Percentiles rank a stretch among this genome's conserved stretches.
Conservation (phyloP, 2,888 invertebrate genomes). For the Spialia ferax region DNA sequence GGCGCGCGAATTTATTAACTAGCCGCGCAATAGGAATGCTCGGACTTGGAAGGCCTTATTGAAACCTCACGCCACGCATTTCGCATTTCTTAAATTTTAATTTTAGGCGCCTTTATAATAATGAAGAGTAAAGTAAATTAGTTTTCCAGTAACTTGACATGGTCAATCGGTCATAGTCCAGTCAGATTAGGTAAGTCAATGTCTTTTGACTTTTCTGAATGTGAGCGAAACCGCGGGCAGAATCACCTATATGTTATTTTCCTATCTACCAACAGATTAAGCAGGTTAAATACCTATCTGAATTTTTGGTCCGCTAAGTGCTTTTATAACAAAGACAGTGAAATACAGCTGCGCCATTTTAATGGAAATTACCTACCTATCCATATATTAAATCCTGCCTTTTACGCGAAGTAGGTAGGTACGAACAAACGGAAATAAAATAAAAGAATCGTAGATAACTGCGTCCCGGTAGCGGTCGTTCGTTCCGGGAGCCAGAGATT, state of each 20-base stretch:
- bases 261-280: no score
- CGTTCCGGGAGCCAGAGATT: constrained; percentile 55
- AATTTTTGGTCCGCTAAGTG: background rate
- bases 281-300: background rate
- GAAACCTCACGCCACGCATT: background rate
- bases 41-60: constrained; percentile 24
- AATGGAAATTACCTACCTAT: constrained; percentile 10
- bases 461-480: constrained; percentile 51
- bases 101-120: no score
- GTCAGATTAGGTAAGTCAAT: no score
- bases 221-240: no score
- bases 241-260: no score
- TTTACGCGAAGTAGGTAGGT: constrained; percentile 27
- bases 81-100: no score
- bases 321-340: background rate
- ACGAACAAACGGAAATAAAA: constrained; percentile 44
- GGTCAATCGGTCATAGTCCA: no score
- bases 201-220: no score
- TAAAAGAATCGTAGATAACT: constrained; percentile 49
- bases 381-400: constrained; percentile 44
- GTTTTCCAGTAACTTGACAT: no score
- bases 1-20: constrained; percentile 39
- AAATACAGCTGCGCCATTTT: constrained; percentile 1
- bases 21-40: constrained; percentile 17
- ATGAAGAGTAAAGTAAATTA: no score